Percentiles rank a stretch among this genome's conserved stretches.
These are phyloP conservation scores for Arctocebus calabarensis DNA, from an alignment of 2,797 vertebrate genomes.

Conservation along the genomic window DNA sequence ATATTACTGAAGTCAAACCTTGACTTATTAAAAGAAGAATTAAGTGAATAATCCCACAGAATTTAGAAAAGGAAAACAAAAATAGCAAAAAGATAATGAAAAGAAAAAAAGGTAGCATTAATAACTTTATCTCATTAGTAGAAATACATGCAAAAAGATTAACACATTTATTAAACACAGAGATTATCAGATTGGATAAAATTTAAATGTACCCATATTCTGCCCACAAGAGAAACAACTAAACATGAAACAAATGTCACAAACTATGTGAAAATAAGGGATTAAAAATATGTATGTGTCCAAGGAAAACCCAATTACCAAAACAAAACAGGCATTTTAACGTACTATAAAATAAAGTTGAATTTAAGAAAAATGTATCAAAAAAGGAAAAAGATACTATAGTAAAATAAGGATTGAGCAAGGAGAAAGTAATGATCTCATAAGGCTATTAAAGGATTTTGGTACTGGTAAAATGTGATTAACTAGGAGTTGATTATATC, in stretches of 20 bases:
- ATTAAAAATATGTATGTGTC: background rate
- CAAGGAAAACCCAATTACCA: background rate
- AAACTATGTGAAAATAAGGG: slow-evolving; percentile 45
- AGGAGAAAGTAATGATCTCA: background rate
- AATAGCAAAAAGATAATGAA: background rate
- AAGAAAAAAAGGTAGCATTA: background rate
- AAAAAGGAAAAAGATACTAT: slow-evolving; percentile 6
- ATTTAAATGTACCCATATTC: background rate
- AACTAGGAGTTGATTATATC: background rate
- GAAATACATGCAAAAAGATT: slow-evolving; percentile 46
- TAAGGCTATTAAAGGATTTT: slow-evolving; percentile 9
- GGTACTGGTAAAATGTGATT: slow-evolving; percentile 19
- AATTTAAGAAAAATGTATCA: slow-evolving; percentile 30
- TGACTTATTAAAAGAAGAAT: slow-evolving; percentile 22
- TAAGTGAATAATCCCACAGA: background rate
- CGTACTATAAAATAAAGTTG: slow-evolving; percentile 6
- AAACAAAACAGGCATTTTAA: slow-evolving; percentile 5
- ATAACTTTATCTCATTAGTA: slow-evolving; percentile 4
- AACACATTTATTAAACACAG: slow-evolving; percentile 6
- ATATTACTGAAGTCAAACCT: background rate
- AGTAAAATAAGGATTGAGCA: slow-evolving; percentile 20
- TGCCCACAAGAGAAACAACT: background rate
- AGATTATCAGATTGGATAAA: slow-evolving; percentile 8
- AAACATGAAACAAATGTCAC: slow-evolving; percentile 14
- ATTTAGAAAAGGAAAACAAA: slow-evolving; percentile 35